phyloP scores from a whole-genome alignment of 2,888 invertebrate species.

The Morpho deidamia region DNA sequence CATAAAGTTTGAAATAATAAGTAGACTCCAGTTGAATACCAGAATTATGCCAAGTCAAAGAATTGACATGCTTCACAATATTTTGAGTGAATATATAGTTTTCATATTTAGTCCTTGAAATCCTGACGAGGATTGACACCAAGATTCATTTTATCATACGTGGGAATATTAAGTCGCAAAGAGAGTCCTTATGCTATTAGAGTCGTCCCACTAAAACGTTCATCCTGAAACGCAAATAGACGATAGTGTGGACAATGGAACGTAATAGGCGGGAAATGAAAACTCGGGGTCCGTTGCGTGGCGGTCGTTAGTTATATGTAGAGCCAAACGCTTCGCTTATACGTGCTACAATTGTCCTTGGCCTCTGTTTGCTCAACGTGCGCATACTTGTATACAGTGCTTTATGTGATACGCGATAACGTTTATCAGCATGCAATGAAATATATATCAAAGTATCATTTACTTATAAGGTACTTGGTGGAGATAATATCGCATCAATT shows the following conservation, averaged over 20 bases:
- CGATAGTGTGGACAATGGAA: conserved; percentile 2
- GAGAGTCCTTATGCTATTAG: no score
- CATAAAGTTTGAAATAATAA: no score
- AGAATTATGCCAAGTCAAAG: no score
- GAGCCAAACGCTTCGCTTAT: conserved; percentile 39
- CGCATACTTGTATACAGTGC: conserved; percentile 14
- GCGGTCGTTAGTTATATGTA: conserved; percentile 33
- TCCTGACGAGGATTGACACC: no score
- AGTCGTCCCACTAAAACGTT: no score
- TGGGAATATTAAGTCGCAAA: no score
- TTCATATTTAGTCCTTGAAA: no score
- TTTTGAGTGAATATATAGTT: no score
- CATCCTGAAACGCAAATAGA: conserved; percentile 6
- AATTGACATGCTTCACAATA: no score
- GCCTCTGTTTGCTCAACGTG: conserved; percentile 34
- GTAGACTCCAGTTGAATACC: no score
- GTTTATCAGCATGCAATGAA: conserved; percentile 16
- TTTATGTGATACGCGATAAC: conserved; percentile 32
- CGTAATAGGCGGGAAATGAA: conserved; percentile 22
- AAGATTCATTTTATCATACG: no score
- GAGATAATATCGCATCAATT: no score
- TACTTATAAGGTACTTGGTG: conserved; percentile 1
- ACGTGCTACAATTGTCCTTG: conserved; percentile 46
- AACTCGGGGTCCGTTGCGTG: conserved; percentile 19
- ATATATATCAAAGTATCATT: conserved; percentile 12